phyloP scores from a whole-genome alignment of 92 coral and sea anemone genomes.

The Blastomussa wellsi region DNA sequence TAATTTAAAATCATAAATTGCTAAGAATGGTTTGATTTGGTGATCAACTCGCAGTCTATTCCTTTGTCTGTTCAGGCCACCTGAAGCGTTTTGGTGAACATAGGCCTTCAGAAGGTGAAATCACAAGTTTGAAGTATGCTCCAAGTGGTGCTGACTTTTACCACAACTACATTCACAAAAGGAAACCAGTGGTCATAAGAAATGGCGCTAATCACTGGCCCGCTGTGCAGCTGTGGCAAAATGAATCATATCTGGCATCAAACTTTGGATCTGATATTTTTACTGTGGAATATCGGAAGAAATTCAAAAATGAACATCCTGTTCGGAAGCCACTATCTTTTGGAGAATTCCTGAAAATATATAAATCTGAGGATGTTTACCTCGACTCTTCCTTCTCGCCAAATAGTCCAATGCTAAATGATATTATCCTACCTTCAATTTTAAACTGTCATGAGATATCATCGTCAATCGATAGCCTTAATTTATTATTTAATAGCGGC shows the following conservation, averaged over 20 bases:
- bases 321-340: slow-evolving; percentile 72
- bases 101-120: slow-evolving; percentile 64
- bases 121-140: slow-evolving; percentile 71
- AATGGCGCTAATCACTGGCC: slow-evolving; percentile 94
- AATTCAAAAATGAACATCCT: slow-evolving; percentile 74
- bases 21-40: not conserved
- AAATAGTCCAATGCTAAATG: slow-evolving; percentile 64
- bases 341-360: slow-evolving; percentile 73
- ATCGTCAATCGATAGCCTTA: slow-evolving; percentile 62
- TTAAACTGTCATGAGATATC: slow-evolving; percentile 79
- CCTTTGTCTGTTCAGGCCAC: slow-evolving; percentile 53
- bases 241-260: slow-evolving; percentile 78
- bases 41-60: not conserved
- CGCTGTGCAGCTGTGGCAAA: slow-evolving; percentile 79
- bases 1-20: too few species aligned
- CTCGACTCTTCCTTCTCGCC: slow-evolving; percentile 88
- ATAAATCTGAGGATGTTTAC: slow-evolving; percentile 76
- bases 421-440: slow-evolving; percentile 76
- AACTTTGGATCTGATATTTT: slow-evolving; percentile 74
- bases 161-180: slow-evolving; percentile 69
- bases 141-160: slow-evolving; percentile 89
- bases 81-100: slow-evolving; percentile 78
- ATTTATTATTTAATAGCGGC: slow-evolving; percentile 81
- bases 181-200: slow-evolving; percentile 87
- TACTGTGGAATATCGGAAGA: slow-evolving; percentile 79